These are phyloP conservation scores for Poeciliopsis infans DNA, from an alignment of 2,797 vertebrate species.

Conservation along the genomic window DNA sequence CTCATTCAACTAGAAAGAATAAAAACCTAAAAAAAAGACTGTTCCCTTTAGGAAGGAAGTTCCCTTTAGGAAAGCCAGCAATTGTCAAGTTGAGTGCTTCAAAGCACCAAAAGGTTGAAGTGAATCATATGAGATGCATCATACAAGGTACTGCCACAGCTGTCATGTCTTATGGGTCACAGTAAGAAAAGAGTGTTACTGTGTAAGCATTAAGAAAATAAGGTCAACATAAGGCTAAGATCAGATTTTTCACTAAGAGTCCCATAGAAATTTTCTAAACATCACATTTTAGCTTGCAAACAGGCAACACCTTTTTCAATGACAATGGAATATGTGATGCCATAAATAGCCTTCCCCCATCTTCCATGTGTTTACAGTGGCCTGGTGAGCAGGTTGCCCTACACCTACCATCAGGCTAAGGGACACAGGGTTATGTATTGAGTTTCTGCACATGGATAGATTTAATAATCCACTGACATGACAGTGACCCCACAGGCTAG, in stretches of 20 bases:
- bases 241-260: not conserved
- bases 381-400: conserved; percentile 5
- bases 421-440: not conserved
- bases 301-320: conserved; percentile 61
- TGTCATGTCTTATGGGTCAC: conserved; percentile 14
- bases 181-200: conserved; percentile 9
- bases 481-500: conserved; percentile 22
- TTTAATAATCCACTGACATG: conserved; percentile 39
- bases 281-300: conserved; percentile 43
- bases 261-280: conserved; percentile 50
- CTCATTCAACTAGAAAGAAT: conserved; percentile 40
- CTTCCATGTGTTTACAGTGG: conserved; percentile 13
- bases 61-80: conserved; percentile 71
- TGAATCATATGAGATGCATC: conserved; percentile 52
- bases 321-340: conserved; percentile 70
- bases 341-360: conserved; percentile 59
- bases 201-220: not conserved
- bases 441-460: conserved; percentile 9
- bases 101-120: conserved; percentile 42
- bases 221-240: not conserved
- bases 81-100: conserved; percentile 52
- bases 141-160: conserved; percentile 40
- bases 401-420: conserved; percentile 5
- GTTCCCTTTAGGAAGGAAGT: too few species aligned
- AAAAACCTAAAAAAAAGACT: conserved; percentile 18